Base-by-base conservation (phyloP, 2,113 vertebrate genomes). In the Crypturellus undulatus region DNA sequence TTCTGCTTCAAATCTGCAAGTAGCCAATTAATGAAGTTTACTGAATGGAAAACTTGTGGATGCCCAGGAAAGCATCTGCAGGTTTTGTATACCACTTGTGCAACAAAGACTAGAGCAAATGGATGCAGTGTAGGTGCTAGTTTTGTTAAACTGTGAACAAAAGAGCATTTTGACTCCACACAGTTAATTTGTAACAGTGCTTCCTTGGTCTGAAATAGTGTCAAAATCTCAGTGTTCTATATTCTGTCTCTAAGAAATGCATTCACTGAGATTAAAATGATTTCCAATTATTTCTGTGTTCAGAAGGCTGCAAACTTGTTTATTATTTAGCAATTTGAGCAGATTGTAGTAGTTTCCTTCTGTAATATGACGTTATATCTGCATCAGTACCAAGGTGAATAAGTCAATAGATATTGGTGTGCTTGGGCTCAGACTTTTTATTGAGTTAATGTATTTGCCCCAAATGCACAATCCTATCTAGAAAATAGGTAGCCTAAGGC, bases 201-300 rank as follows among this genome's bases (percentile, higher is more conserved):
- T 88, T 84, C 24, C 38, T 88, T 68, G n/a, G 43, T 95, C 62
- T 86, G 30, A 76, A 93, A 86, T 82, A 11, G 52, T 75, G 40
- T 88, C 60, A 80, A 38, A 84, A 84, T 60, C 71, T 85, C 68
- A 75, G 64, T 20, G 88, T 65, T 68, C 86, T 30, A 20, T 89
- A 54, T 36, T 54, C 38, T 90, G 21, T 26, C 67, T 94, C 70
- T 69, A n/a, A 77, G 87, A 92, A 67, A 15, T 38, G 68, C 51
- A 43, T 80, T 90, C 71, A 51, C 42, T 71, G 91, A 86, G 51
- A 90, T 90, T 80, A 42, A 85, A 64, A 68, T 94, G 4, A 90
- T 94, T 88, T 68, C 72, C 32, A 70, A 42, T 84, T 70, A 32
- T 42, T 59, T 94, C 85, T 73, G 59, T 87, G 60, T 69, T 80